Conservation (phyloP, 1,140 invertebrate genomes). For the Drosophila obscura region DNA sequence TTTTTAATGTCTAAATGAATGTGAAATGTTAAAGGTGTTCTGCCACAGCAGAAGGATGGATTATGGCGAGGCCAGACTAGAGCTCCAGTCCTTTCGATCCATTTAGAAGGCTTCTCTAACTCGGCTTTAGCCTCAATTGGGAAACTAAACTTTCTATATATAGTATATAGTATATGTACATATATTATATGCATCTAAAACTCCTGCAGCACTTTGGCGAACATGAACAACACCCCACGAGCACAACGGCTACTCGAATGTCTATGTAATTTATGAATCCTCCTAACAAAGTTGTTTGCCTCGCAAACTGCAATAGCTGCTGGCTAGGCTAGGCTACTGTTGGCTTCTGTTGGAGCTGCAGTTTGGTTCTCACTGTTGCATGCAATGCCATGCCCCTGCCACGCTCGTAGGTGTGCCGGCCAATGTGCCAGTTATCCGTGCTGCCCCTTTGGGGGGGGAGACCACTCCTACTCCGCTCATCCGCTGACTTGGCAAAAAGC, state of each 20-base stretch:
- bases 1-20: neutral
- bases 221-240: conserved; percentile 14
- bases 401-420: conserved; percentile 38
- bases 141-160: no score
- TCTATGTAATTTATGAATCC: conserved; percentile 62
- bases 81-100: no score
- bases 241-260: conserved; percentile 32
- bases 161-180: neutral
- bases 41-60: no score
- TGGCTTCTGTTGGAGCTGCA: no score
- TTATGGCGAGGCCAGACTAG: no score
- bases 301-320: conserved; percentile 55
- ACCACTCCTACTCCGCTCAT: conserved; percentile 7
- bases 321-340: neutral
- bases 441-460: no score
- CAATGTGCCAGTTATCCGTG: conserved; percentile 56
- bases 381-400: conserved; percentile 33
- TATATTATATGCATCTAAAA: conserved; percentile 31
- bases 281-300: conserved; percentile 58
- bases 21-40: conserved; percentile 24
- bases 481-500: conserved; percentile 42
- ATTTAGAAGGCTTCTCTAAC: no score
- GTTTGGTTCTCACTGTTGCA: conserved; percentile 52
- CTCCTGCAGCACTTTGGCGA: conserved; percentile 23
- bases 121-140: no score